A percentile compares a stretch with the other conserved stretches of the same genome.
phyloP scores from a whole-genome alignment of 2,797 vertebrate species.

The Synaphobranchus kaupii region DNA sequence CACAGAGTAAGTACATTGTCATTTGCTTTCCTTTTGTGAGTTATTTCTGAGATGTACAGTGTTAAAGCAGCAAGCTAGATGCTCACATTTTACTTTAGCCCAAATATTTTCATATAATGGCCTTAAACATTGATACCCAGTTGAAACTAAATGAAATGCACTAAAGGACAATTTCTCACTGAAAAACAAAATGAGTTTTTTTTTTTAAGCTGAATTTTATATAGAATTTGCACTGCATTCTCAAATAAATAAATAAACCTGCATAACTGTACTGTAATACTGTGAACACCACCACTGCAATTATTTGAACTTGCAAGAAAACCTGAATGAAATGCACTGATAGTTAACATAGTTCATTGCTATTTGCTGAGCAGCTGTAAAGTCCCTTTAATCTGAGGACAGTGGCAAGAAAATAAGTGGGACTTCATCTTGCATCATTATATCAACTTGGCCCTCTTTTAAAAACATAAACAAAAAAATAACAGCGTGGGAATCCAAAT shows the following conservation, averaged over 20 bases:
- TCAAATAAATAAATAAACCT: conserved; percentile 1
- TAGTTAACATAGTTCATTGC: neutral
- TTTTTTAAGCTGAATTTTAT: conserved; percentile 10
- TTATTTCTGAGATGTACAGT: too few relatives aligned
- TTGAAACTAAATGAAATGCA: conserved; percentile 1
- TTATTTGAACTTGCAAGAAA: neutral
- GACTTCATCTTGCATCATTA: neutral
- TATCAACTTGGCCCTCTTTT: neutral
- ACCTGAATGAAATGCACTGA: neutral
- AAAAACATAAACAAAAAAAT: neutral
- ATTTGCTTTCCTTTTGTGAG: neutral
- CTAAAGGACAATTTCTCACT: neutral
- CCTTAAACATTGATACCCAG: neutral
- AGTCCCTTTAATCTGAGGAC: neutral
- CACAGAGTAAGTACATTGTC: neutral
- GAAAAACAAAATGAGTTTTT: neutral
- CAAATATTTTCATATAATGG: neutral
- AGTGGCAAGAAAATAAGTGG: neutral
- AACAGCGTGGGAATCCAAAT: neutral
- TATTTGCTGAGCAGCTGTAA: neutral
- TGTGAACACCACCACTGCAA: neutral
- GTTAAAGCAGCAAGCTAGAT: too few relatives aligned
- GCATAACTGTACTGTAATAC: neutral
- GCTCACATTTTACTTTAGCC: too few relatives aligned
- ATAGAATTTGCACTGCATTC: conserved; percentile 1